Base-by-base conservation (phyloP, 2,113 vertebrate species). In the Ciconia maguari region DNA sequence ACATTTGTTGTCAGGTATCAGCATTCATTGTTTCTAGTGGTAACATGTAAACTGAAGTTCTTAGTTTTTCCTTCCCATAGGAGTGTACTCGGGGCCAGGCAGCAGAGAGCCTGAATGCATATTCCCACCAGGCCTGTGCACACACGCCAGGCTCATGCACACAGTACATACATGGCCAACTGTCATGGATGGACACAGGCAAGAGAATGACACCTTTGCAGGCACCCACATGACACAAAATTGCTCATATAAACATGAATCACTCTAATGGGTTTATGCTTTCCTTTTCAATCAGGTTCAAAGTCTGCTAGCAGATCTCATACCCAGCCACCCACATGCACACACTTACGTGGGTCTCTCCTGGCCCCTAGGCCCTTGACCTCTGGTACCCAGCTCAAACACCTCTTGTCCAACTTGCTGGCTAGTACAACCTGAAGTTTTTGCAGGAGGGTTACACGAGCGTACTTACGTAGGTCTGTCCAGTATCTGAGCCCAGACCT, bases 381-480 rank as follows among this genome's bases (percentile, higher is more conserved):
- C 32, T 70, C 36, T 75, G 26, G 16, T 46, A 9, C 10, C 16
- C 16, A 55, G 18, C 17, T 68, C 5, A 81, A 38, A 19, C 2
- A 6, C 8, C 20, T 79, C 42, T 71, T 44, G 25, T 42, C 48
- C 42, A 72, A 8, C 30, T 10, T 87, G 29, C 51, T 52, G 66
- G 8, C 36, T 38, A 20, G 13, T 34, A 25, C 51, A 46, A 15
- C n/a, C 51, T 52, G 42, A 64, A 58, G 58, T 36, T 77, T 64
- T 77, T 64, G 13, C 44, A 44, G 26, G 8, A 48, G 11, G 3
- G 16, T 54, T 87, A 48, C 15, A 2, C 0, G 3, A 14, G 9
- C 1, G 1, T 57, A 8, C 9, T 61, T 38, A 2, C 0, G 2
- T 27, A 81, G 13, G 11, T 66, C 26, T 89, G 36, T 34, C 16